Percentiles rank a stretch among this genome's conserved stretches.
phyloP scores from a whole-genome alignment of 1,140 invertebrate genomes.

The Zaprionus ghesquierei region DNA sequence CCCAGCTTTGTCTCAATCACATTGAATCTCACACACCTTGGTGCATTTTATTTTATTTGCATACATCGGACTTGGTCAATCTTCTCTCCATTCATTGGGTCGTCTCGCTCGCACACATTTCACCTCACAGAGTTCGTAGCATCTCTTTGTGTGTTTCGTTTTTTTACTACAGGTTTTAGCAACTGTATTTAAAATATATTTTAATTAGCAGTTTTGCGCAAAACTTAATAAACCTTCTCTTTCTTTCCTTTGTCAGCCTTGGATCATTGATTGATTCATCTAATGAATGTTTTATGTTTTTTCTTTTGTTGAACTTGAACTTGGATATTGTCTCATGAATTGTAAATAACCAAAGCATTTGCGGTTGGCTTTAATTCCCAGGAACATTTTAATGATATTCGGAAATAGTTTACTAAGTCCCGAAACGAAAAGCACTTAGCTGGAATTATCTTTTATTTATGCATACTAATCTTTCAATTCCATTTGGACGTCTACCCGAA shows the following conservation, averaged over 20 bases:
- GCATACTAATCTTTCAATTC: neutral
- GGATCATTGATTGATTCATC: slow-evolving; percentile 47
- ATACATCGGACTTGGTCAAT: slow-evolving; percentile 64
- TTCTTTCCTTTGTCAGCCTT: neutral
- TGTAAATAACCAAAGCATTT: slow-evolving; percentile 15
- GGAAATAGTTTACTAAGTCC: neutral
- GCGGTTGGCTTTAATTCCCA: slow-evolving; percentile 1
- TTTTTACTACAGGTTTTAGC: slow-evolving; percentile 28
- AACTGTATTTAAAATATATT: slow-evolving; percentile 55
- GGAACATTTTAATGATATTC: neutral
- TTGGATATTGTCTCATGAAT: slow-evolving; percentile 16
- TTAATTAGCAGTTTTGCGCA: slow-evolving; percentile 64
- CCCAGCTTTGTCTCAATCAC: slow-evolving; percentile 31
- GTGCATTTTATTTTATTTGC: slow-evolving; percentile 51
- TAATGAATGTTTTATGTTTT: slow-evolving; percentile 44
- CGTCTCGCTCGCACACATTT: neutral
- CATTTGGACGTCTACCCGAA: neutral
- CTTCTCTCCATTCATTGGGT: neutral
- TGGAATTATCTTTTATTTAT: neutral
- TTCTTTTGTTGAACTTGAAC: slow-evolving; percentile 43
- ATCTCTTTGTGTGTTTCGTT: slow-evolving; percentile 8
- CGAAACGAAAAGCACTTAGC: neutral
- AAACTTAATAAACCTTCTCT: slow-evolving; percentile 21
- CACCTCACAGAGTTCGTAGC: neutral
- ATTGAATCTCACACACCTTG: slow-evolving; percentile 67